phyloP scores from a whole-genome alignment of 2,797 vertebrate species.

The Notamacropus eugenii region DNA sequence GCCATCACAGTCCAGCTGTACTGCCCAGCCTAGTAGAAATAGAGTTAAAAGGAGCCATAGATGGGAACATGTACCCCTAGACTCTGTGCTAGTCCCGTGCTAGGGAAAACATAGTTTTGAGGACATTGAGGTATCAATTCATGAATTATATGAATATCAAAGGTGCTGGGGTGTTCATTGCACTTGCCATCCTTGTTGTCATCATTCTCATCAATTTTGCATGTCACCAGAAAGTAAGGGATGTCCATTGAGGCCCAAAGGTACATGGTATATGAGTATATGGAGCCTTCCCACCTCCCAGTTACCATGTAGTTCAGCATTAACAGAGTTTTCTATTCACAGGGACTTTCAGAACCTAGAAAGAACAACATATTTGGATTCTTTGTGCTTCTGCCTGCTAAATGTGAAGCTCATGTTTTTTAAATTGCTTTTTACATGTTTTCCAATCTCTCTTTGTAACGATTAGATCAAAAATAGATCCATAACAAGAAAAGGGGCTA shows the following conservation, averaged over 20 bases:
- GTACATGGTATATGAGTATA: neutral
- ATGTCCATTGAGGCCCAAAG: neutral
- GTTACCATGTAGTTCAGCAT: neutral
- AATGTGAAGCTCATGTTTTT: slow-evolving; percentile 6
- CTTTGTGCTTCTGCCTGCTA: slow-evolving; percentile 21
- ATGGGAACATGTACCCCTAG: neutral
- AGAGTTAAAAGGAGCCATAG: neutral
- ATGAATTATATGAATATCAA: neutral
- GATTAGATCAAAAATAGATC: slow-evolving; percentile 5
- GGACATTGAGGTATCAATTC: neutral
- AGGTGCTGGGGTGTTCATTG: neutral
- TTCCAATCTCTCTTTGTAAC: slow-evolving; percentile 18
- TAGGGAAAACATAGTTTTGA: neutral
- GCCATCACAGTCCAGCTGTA: neutral
- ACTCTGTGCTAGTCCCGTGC: neutral
- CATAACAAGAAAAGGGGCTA: slow-evolving; percentile 37
- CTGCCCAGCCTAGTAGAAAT: neutral
- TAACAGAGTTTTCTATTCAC: neutral
- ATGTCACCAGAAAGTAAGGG: neutral
- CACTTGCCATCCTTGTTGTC: neutral
- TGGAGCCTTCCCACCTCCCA: neutral
- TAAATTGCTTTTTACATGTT: neutral
- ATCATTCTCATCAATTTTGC: neutral
- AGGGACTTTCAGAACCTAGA: slow-evolving; percentile 16
- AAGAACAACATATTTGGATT: slow-evolving; percentile 7